A percentile compares a stretch with the other conserved stretches of the same genome.
These are phyloP conservation scores for Salminus brasiliensis DNA, from an alignment of 2,113 vertebrate species.

Conservation along the genomic window DNA sequence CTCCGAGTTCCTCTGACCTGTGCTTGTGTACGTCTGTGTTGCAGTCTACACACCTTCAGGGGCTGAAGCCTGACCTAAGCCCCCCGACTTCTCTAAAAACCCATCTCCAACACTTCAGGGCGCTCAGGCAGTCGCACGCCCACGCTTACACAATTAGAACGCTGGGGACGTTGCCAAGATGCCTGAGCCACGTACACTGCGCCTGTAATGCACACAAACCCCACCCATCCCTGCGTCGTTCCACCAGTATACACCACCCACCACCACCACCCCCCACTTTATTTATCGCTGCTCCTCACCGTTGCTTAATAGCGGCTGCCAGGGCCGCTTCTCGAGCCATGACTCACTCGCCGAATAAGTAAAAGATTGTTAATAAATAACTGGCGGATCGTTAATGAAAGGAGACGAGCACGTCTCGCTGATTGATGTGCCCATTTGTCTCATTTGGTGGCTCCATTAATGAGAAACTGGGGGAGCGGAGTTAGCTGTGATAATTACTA, in stretches of 20 bases:
- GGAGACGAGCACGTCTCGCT: neutral
- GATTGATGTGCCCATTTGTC: slow-evolving; percentile 7
- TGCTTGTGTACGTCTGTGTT: slow-evolving; percentile 28
- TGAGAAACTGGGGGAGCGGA: slow-evolving; percentile 9
- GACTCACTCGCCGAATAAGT: slow-evolving; percentile 15
- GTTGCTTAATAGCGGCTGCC: slow-evolving; percentile 11
- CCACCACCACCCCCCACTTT: neutral
- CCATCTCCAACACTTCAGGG: slow-evolving; percentile 13
- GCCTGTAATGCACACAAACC: no score
- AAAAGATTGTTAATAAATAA: slow-evolving; percentile 9
- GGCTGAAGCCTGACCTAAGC: slow-evolving; percentile 29
- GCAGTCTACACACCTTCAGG: slow-evolving; percentile 19
- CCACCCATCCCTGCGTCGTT: no score
- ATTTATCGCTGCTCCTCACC: neutral
- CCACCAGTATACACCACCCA: neutral
- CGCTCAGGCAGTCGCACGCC: neutral
- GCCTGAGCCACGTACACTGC: no score
- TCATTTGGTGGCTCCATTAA: slow-evolving; percentile 22
- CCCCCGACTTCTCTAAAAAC: slow-evolving; percentile 38
- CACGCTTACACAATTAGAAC: neutral
- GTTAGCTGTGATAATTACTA: neutral
- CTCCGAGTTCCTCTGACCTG: slow-evolving; percentile 33
- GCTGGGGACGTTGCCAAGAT: neutral
- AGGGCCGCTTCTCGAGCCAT: neutral
- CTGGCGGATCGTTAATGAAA: slow-evolving; percentile 9